Evolutionary conservation across 2,113 vertebrate genomes (phyloP), one percentile per base, ranked within the genome.

Genomic region (Neolamprologus fasciatus): DNA sequence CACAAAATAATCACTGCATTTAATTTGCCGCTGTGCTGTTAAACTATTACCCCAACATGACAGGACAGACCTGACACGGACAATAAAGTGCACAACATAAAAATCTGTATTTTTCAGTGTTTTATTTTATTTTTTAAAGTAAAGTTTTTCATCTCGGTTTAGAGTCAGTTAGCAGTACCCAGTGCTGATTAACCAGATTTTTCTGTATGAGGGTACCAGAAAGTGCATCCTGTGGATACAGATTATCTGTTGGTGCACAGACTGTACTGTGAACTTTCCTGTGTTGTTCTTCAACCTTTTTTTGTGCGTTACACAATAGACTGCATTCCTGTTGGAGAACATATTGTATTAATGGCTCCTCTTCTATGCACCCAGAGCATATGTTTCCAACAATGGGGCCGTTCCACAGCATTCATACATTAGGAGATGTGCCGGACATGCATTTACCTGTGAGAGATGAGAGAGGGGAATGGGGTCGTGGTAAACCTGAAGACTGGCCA

Each of bases 401-500:
- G 10, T 21, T 10, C 76, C 16, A 57, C 31, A 37, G 51, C 33
- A 63, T 33, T n/a, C 10, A 37, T 37, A 73, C 53, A 33, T 19
- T 23, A 57, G 80, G n/a, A 55, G 7, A 71, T 37, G 42, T 33
- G 51, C 17, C 37, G n/a, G 3, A 40, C 40, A 58, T 8, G 42
- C 16, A 88, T 90, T 93, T 94, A 99, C 98, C 98, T 97, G 98
- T 95, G 23, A 99, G 97, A 89, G 98, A 98, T 14, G 98, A 99
- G 50, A 99, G 98, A 1, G 98, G 98, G 1, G 98, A 99, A 89
- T 99, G 98, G 35, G 98, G 98, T 37, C 98, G 97, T 57, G 98
- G 98, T 92, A 99, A 96, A 19, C 97, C 98, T 86, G 98, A 89
- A 57, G 98, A 96, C 92, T 98, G 98, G 37, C 97, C 97, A 95